Conservation (phyloP, 2,888 invertebrate genomes). For the Elmis aenea region DNA sequence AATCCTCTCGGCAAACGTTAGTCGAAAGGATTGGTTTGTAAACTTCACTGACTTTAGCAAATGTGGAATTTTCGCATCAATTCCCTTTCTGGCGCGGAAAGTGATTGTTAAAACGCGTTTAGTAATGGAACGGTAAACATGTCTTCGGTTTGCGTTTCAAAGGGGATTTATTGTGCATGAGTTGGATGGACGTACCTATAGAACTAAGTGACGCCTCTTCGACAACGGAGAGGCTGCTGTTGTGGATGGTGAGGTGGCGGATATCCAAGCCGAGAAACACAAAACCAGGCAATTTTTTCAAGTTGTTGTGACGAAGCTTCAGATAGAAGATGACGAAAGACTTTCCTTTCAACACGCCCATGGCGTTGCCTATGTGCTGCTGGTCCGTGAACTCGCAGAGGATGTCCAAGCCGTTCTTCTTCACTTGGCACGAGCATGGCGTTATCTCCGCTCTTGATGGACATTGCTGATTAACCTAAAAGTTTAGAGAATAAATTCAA, state of each 20-base stretch:
- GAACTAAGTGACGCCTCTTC: constrained; percentile 85
- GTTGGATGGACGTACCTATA: constrained; percentile 71
- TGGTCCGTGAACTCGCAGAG: constrained; percentile 83
- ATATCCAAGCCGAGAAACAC: constrained; percentile 84
- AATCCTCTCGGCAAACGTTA: too few relatives aligned
- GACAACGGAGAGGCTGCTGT: constrained; percentile 80
- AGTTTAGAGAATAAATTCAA: neutral
- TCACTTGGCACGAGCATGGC: constrained; percentile 79
- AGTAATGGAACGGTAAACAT: too few relatives aligned
- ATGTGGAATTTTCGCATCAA: too few relatives aligned
- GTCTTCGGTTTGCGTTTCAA: too few relatives aligned
- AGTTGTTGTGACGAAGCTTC: constrained; percentile 79
- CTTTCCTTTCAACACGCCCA: constrained; percentile 76
- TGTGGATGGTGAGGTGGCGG: constrained; percentile 82
- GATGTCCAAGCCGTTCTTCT: constrained; percentile 84
- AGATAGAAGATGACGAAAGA: constrained; percentile 81
- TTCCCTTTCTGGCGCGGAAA: too few relatives aligned
- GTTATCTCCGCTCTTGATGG: constrained; percentile 68
- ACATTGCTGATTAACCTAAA: constrained; percentile 61
- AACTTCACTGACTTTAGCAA: too few relatives aligned
- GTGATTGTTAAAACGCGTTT: too few relatives aligned
- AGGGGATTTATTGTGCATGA: too few relatives aligned
- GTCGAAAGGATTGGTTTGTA: too few relatives aligned
- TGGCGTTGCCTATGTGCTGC: constrained; percentile 71
- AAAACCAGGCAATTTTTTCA: constrained; percentile 80